Conservation (phyloP, 1,140 invertebrate genomes). For the Antheraea mylitta region DNA sequence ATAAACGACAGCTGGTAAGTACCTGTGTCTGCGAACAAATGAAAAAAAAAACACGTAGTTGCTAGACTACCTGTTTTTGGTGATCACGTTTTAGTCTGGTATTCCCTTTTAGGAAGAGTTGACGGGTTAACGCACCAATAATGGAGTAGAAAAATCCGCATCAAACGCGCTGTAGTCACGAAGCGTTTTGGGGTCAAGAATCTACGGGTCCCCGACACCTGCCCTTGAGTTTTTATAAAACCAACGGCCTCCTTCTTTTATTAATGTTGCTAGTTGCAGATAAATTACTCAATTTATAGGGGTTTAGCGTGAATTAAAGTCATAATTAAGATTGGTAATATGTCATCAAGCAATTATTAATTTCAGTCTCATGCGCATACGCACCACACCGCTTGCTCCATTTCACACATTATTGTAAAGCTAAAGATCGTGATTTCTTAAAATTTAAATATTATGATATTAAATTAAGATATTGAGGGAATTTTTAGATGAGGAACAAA, state of each 20-base stretch:
- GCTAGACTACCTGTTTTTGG: conserved; percentile 1
- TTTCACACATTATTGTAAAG: no score
- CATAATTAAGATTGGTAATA: neutral
- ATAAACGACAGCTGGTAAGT: neutral
- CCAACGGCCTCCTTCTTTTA: conserved; percentile 38
- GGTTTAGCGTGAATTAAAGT: neutral
- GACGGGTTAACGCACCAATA: conserved; percentile 25
- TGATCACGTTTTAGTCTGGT: neutral
- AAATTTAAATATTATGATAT: no score
- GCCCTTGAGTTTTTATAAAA: conserved; percentile 65
- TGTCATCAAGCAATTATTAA: neutral
- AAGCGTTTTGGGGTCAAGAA: conserved; percentile 55
- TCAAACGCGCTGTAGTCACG: conserved; percentile 23
- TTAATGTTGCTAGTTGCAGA: neutral
- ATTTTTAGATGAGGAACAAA: no score
- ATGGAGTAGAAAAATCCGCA: conserved; percentile 26
- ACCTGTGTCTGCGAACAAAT: neutral
- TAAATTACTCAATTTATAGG: neutral
- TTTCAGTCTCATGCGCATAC: no score
- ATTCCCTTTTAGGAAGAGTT: conserved; percentile 9
- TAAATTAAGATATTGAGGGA: no score
- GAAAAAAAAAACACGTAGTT: neutral
- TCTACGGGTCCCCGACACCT: conserved; percentile 54
- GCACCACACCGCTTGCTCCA: no score
- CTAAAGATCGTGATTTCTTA: no score